Evolutionary conservation across 2,888 invertebrate species (phyloP).

Genomic region (Sesia bembeciformis): DNA sequence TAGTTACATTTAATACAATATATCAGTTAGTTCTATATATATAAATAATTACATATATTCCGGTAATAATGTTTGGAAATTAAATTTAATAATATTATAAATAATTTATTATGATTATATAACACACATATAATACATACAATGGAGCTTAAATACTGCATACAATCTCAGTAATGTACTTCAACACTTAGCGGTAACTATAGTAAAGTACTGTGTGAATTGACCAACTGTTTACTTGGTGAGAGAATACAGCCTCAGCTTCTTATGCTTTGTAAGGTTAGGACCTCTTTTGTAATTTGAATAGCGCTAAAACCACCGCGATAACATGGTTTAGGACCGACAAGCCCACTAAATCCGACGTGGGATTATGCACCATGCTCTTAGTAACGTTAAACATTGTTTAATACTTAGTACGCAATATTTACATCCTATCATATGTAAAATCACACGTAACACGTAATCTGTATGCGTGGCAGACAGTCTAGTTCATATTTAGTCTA

Average conservation of each 20-base stretch:
- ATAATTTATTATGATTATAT: conserved; percentile 66
- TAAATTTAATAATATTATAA: conserved; percentile 64
- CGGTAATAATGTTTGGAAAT: conserved; percentile 25
- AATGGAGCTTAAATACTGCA: conserved; percentile 44
- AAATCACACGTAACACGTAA: conserved; percentile 39
- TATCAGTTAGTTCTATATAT: too few species aligned
- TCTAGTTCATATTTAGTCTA: conserved; percentile 69
- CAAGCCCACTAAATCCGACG: too few species aligned
- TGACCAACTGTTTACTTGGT: neutral
- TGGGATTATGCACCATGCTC: too few species aligned
- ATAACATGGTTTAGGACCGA: too few species aligned
- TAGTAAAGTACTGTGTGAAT: neutral
- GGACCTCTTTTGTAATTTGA: too few species aligned
- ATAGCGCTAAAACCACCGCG: too few species aligned
- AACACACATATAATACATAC: conserved; percentile 53
- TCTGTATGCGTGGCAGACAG: conserved; percentile 25
- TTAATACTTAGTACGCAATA: conserved; percentile 54
- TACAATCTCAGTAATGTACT: conserved; percentile 36
- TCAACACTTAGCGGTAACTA: conserved; percentile 22
- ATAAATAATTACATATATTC: too few species aligned
- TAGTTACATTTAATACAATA: too few species aligned
- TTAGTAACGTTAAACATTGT: neutral
- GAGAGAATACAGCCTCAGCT: neutral
- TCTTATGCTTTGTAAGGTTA: neutral
- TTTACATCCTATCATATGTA: conserved; percentile 66